Base-by-base conservation (phyloP, 2,888 invertebrate genomes). In the Hetaerina titia region DNA sequence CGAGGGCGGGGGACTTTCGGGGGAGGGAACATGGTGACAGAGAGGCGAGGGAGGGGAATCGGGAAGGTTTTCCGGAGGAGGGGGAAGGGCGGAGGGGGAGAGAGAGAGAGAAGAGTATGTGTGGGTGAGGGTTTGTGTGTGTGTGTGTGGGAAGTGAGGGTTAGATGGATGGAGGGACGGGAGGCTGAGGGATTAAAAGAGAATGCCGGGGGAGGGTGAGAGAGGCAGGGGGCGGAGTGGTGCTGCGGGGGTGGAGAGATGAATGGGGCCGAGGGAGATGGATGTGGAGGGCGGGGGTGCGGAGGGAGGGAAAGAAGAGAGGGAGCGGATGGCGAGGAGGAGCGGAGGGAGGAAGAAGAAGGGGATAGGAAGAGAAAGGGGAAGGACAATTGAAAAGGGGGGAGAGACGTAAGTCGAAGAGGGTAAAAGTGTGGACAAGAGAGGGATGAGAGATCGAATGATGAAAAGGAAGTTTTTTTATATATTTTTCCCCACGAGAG, bases 151-250 rank as follows among this genome's bases (percentile, higher is more conserved):
- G 31, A 45, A 92, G 92, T 9, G 92, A 17, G 69, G n/a, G 63
- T 90, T 57, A 63, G 60, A 64, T 31, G 31, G 92, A 69, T 56
- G 92, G 92, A 64, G n/a, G 13, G 45, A 57, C n/a, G 63, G 87
- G 90, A 90, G 81, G 31, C 81, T 31, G 92, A 74, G n/a, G 22
- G 69, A 57, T 63, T 63, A 63, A 63, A 90, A 90, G 90, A 31
- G 63, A 60, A 19, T 45, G 17, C 25, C 31, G 17, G 63, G n/a
- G 92, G 58, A 60, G n/a, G 56, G 31, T 13, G 92, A 56, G 69
- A 22, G 63, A 56, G 89, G 57, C 58, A 25, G 60, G 25, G 58
- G 89, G 60, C 63, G 31, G 15, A 17, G 19, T 9, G 31, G 60
- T 1, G 25, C 2, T 4, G 8, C 0, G 11, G 11, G 63, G 17